Evolutionary conservation across 2,888 invertebrate species (phyloP).

Genomic region (Diachrysia chrysitis): DNA sequence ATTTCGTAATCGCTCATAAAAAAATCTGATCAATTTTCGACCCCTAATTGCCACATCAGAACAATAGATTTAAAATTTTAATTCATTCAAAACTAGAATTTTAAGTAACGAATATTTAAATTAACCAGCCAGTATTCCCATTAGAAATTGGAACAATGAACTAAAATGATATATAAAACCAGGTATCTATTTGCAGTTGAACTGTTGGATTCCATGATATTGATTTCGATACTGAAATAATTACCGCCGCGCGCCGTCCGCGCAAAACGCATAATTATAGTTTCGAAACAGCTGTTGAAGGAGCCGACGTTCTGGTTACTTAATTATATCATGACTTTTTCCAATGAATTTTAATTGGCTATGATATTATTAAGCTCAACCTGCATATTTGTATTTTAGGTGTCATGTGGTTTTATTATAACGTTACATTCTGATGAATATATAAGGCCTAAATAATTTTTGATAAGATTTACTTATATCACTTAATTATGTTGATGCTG

Average conservation of each 20-base stretch:
- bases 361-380: no score
- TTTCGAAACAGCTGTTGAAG: constrained; percentile 7
- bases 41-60: no score
- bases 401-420: neutral
- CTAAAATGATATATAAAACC: neutral
- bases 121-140: neutral
- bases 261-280: constrained; percentile 15
- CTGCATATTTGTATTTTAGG: neutral
- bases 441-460: neutral
- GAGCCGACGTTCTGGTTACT: neutral
- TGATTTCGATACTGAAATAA: constrained; percentile 27
- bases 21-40: no score
- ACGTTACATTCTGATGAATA: neutral
- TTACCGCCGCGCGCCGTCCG: constrained; percentile 17
- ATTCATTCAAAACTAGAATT: no score
- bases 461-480: neutral
- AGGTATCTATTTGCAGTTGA: neutral
- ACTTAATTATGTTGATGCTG: neutral
- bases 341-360: neutral
- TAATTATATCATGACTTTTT: neutral
- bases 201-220: constrained; percentile 9
- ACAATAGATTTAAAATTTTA: no score
- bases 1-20: no score
- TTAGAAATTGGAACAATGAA: neutral
- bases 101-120: neutral